Percentiles rank a stretch among this genome's conserved stretches.
phyloP scores from a whole-genome alignment of 2,888 invertebrate genomes.

The Andricus curvator region DNA sequence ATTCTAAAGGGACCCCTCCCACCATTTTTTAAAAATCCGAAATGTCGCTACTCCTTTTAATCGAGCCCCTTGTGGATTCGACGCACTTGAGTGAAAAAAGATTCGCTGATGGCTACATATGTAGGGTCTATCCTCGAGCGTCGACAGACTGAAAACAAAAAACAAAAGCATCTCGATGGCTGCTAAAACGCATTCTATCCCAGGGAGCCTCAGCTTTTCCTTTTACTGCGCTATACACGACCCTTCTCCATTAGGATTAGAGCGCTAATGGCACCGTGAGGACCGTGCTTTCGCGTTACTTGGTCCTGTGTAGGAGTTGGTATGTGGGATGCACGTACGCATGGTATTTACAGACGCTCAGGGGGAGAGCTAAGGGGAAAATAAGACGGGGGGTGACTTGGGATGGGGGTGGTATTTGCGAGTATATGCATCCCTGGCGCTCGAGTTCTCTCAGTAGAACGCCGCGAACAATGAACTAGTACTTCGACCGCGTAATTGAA shows the following conservation, averaged over 20 bases:
- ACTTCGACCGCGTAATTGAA: conserved; percentile 63
- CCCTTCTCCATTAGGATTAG: conserved; percentile 63
- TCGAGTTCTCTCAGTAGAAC: conserved; percentile 55
- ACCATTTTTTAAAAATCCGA: too few species aligned
- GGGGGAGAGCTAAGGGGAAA: conserved; percentile 28
- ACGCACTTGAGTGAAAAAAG: neutral
- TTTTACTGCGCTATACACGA: conserved; percentile 48
- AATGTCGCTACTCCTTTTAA: neutral
- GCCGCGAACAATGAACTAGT: conserved; percentile 60
- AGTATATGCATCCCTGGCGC: conserved; percentile 44
- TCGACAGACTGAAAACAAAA: conserved; percentile 7
- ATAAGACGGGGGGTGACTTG: conserved; percentile 29
- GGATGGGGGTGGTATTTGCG: conserved; percentile 45
- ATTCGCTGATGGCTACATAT: neutral
- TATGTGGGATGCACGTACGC: conserved; percentile 45
- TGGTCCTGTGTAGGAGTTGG: conserved; percentile 24
- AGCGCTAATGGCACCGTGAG: conserved; percentile 59
- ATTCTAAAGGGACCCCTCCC: too few species aligned
- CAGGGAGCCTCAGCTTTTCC: conserved; percentile 47
- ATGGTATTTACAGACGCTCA: conserved; percentile 40
- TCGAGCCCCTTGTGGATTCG: neutral
- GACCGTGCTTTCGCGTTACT: conserved; percentile 45
- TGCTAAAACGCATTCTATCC: conserved; percentile 53
- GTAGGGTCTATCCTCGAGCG: neutral
- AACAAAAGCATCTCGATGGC: conserved; percentile 43